Evolutionary conservation across 2,113 vertebrate species (phyloP).

Genomic region (Oncorhynchus nerka): DNA sequence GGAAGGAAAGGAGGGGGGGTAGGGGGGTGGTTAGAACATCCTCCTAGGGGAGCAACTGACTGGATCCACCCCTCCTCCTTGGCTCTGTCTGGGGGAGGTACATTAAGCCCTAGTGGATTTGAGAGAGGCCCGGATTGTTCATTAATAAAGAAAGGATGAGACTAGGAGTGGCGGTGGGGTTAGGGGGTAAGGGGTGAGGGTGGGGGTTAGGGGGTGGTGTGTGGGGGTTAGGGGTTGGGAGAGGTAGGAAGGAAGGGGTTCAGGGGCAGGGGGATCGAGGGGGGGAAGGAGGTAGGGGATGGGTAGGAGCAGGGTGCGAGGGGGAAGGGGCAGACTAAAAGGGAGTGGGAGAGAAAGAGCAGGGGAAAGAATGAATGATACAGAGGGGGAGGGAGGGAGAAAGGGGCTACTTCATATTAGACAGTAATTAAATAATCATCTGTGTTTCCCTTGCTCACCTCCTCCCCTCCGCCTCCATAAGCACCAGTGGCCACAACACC

Average conservation of each 20-base stretch:
- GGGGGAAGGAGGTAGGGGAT: not conserved
- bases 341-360: constrained; percentile 34
- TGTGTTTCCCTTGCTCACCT: constrained; percentile 60
- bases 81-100: constrained; percentile 30
- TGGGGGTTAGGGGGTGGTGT: too few relatives aligned
- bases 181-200: constrained; percentile 1
- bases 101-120: constrained; percentile 59
- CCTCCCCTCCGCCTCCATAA: constrained; percentile 74
- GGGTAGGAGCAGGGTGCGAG: constrained; percentile 2
- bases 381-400: not conserved
- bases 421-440: constrained; percentile 71
- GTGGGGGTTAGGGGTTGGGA: too few relatives aligned
- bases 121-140: constrained; percentile 73
- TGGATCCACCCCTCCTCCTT: not conserved
- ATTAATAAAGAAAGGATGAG: constrained; percentile 77
- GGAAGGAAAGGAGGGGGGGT: not conserved
- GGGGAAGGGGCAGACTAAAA: constrained; percentile 1
- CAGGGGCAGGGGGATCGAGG: too few relatives aligned
- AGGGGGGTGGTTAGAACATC: constrained; percentile 2
- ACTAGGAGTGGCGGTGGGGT: constrained; percentile 36
- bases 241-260: too few relatives aligned
- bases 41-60: constrained; percentile 41
- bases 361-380: not conserved
- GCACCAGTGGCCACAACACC: constrained; percentile 86
- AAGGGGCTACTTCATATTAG: constrained; percentile 53